These are phyloP conservation scores for Pogona vitticeps DNA, from an alignment of 2,113 vertebrate genomes.

Conservation along the genomic window DNA sequence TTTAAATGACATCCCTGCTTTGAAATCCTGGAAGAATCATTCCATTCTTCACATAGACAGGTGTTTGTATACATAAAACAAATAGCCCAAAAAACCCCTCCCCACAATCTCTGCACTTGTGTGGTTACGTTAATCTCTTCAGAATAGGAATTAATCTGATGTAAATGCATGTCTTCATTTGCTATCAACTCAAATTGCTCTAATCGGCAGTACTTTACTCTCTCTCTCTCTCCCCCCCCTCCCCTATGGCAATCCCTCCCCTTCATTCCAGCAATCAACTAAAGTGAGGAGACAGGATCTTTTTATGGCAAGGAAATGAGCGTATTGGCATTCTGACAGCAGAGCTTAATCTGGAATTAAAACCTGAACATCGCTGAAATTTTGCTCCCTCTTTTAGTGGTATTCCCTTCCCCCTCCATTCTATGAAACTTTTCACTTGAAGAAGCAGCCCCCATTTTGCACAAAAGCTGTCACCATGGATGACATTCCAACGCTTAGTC, in stretches of 20 bases:
- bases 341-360: conserved; percentile 66
- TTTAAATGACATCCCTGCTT: background rate
- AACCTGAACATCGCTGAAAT: background rate
- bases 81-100: conserved; percentile 10
- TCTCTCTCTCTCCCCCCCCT: conserved; percentile 28
- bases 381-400: conserved; percentile 31
- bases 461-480: background rate
- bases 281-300: conserved; percentile 50
- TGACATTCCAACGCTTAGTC: conserved; percentile 19
- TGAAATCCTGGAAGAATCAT: background rate
- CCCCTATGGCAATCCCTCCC: conserved; percentile 25
- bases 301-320: conserved; percentile 44
- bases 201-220: conserved; percentile 50
- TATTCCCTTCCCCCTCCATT: conserved; percentile 11
- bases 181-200: conserved; percentile 29
- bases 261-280: conserved; percentile 47
- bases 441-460: conserved; percentile 27
- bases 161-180: background rate
- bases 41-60: background rate
- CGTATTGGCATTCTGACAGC: conserved; percentile 45
- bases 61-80: background rate
- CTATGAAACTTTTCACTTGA: conserved; percentile 28
- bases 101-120: conserved; percentile 4
- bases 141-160: conserved; percentile 19
- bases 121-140: conserved; percentile 34